Base-by-base conservation (phyloP, 64 coral and sea anemone species). In the Stichodactyla mertensii region DNA sequence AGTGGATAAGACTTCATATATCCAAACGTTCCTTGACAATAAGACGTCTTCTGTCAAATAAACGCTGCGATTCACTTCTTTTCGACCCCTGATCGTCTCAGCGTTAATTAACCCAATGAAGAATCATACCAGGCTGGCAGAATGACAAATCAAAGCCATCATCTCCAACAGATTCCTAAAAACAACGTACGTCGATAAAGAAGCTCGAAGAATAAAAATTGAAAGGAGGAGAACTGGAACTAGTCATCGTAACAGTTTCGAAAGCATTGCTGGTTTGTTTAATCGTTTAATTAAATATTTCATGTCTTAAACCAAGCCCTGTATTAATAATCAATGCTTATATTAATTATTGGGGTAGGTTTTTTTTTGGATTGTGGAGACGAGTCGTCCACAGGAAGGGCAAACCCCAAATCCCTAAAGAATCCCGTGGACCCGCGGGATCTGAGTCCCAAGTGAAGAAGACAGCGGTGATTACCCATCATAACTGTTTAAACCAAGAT, bases 401-500 rank as follows among this genome's bases (percentile, higher is more conserved):
- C 69, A 74, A 74, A 74, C 69, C 69, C 62, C 69, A 74, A 74
- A 74, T 36, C 69, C 69, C 69, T 9, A 13, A 74, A 18, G 4
- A n/a, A 9, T 74, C 69, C 69, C 69, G 69, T 74, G 27, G 6
- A 74, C 69, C 69, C 24, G 69, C 69, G 69, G 69, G 69, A 74
- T 74, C 24, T 74, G 69, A 31, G 16, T 23, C 69, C 4, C 12
- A 0, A 14, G 24, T 31, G 7, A 7, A 13, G 12, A 8, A 74
- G n/a, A n/a, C 84, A 86, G 84, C 84, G 84, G 84, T 64, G 10
- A 53, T 60, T 15, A n/a, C 71, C 86, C 83, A 88, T 88, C 54
- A 78, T 78, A 56, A 60, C 86, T 55, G 86, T 88, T 88, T 55
- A 58, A 78, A 61, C 83, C 86, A 88, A 88, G 64, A 88, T 88